Conservation (phyloP, 2,113 vertebrate species). For the Leuciscus idus region DNA sequence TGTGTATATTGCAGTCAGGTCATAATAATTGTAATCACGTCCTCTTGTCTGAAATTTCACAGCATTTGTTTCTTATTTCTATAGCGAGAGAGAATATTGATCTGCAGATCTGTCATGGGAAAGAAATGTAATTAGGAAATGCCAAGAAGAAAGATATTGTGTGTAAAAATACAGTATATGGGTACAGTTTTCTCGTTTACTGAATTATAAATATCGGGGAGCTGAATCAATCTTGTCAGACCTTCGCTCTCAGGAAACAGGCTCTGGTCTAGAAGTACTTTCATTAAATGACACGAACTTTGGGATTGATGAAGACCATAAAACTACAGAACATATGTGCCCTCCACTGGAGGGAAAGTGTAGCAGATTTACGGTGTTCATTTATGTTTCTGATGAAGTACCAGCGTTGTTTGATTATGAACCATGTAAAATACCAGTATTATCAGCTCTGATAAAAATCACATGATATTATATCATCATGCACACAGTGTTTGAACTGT, state of each 20-base stretch:
- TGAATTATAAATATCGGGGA: constrained; percentile 48
- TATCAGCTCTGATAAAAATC: background rate
- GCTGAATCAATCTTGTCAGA: constrained; percentile 38
- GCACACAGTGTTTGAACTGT: background rate
- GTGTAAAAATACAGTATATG: constrained; percentile 37
- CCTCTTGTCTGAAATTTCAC: background rate
- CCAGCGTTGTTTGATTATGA: constrained; percentile 7
- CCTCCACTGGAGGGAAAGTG: constrained; percentile 9
- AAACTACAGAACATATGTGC: constrained; percentile 32
- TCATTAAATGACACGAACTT: constrained; percentile 47
- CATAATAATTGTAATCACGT: background rate
- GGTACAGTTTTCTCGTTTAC: constrained; percentile 55
- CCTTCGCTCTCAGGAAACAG: constrained; percentile 34
- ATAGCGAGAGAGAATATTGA: constrained; percentile 54
- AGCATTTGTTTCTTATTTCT: constrained; percentile 31
- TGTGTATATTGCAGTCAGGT: background rate
- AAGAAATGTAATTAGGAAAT: constrained; percentile 59
- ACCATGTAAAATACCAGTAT: background rate
- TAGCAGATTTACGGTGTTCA: constrained; percentile 10
- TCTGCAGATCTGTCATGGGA: constrained; percentile 54
- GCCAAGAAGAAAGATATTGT: constrained; percentile 58
- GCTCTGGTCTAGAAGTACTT: background rate
- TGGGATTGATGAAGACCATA: constrained; percentile 43
- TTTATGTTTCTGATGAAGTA: constrained; percentile 1
- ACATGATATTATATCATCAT: background rate